A percentile compares a stretch with the other conserved stretches of the same genome.
Conservation (phyloP, 2,113 vertebrate genomes). For the Cyprinodon variegatus region DNA sequence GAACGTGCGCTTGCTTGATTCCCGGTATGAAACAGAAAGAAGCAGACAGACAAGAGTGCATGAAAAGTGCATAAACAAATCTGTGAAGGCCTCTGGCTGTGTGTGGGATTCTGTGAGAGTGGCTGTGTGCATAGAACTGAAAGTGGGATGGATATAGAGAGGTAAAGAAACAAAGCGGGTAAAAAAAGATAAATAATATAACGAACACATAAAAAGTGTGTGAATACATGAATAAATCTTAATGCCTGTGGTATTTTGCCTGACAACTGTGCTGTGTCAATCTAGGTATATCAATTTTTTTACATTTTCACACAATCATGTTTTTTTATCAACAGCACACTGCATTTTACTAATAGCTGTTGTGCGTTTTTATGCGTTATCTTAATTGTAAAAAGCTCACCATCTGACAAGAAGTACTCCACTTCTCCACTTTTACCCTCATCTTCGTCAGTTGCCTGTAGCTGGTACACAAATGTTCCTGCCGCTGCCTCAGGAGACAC, state of each 20-base stretch:
- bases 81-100: slow-evolving; percentile 56
- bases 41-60: slow-evolving; percentile 57
- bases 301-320: slow-evolving; percentile 23
- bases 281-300: slow-evolving; percentile 47
- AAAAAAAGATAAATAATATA: slow-evolving; percentile 57
- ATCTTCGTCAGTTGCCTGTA: slow-evolving; percentile 84
- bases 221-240: slow-evolving; percentile 66
- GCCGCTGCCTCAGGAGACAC: slow-evolving; percentile 78
- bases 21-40: slow-evolving; percentile 62
- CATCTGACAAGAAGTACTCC: slow-evolving; percentile 88
- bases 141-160: slow-evolving; percentile 13
- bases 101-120: slow-evolving; percentile 24
- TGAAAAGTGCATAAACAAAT: slow-evolving; percentile 65
- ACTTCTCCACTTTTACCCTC: slow-evolving; percentile 84
- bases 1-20: slow-evolving; percentile 13
- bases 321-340: slow-evolving; percentile 37
- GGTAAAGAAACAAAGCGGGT: slow-evolving; percentile 24
- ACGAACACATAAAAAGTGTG: slow-evolving; percentile 64
- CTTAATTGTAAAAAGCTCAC: slow-evolving; percentile 69
- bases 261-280: slow-evolving; percentile 48
- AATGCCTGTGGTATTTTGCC: slow-evolving; percentile 55
- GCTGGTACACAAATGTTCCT: slow-evolving; percentile 85
- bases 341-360: slow-evolving; percentile 23
- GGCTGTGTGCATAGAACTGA: slow-evolving; percentile 10
- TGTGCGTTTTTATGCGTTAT: slow-evolving; percentile 4